Evolutionary conservation across 2,888 invertebrate genomes (phyloP), one percentile per base, ranked within the genome.

Genomic region (Synanthedon vespiformis): DNA sequence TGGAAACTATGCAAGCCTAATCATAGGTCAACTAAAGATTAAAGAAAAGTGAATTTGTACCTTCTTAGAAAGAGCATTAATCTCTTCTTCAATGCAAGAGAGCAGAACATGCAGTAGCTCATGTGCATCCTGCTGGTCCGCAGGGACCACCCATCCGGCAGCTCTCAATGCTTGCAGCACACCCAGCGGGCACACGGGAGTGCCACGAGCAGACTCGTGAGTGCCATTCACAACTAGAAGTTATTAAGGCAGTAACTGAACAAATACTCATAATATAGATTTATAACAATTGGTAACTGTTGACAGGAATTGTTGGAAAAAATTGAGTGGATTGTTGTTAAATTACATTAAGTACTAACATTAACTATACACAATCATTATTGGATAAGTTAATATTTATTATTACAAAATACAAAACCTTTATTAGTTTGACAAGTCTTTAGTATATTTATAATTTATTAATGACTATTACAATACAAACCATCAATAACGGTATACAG

Each of bases 101-200:
- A 97, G 88, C 62, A 98, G 84, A 8, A 96, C 93, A 76, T 96
- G 95, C 63, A 98, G 92, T 52, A 98, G 79, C 80, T 98, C 98
- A 73, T 97, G 97, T 1, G 97, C 95, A 81, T 98, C 98, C 78
- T 97, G 94, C 82, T 98, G 96, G 59, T 95, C 96, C 18, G 93
- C 90, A 0, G 95, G 93, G 61, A 97, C 95, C 50, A 93, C 92
- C 96, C 97, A 97, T 13, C 95, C 92, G 0, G 94, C 89, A 2
- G 91, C 88, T 18, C 92, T 87, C 5, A 97, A 84, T 0, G 95
- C 92, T 56, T 92, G 90, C 58, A 96, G 89, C 11, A 96, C 92
- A 1, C 88, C 88, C 48, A 88, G 72, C 0, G 88, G 88, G 53
- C 88, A 88, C 40, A 88, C 88, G 0, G 88, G 83, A 0, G 89